A percentile compares a stretch with the other conserved stretches of the same genome.
These are phyloP conservation scores for Mobula hypostoma DNA, from an alignment of 2,113 vertebrate genomes.

Conservation along the genomic window DNA sequence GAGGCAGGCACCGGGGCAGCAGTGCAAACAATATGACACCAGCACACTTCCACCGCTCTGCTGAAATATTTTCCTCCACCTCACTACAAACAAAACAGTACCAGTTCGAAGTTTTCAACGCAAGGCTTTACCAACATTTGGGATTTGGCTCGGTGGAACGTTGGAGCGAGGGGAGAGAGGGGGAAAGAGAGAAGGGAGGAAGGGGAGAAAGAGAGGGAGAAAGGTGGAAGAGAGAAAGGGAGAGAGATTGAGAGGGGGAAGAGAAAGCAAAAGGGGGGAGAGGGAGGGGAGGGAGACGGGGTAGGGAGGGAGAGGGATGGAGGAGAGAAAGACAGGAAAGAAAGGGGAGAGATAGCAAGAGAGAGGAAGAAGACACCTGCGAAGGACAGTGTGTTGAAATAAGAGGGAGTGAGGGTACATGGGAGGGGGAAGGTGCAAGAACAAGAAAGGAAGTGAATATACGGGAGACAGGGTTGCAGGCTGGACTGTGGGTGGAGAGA, in stretches of 20 bases:
- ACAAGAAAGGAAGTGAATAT: background rate
- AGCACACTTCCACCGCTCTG: background rate
- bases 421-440: slow-evolving; percentile 25
- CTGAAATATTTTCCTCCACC: slow-evolving; percentile 10
- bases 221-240: background rate
- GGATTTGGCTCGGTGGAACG: background rate
- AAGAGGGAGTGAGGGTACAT: background rate
- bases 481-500: too few relatives aligned
- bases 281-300: background rate
- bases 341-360: background rate
- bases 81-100: slow-evolving; percentile 7
- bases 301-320: too few relatives aligned
- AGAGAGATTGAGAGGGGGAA: background rate
- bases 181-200: too few relatives aligned
- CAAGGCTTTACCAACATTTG: background rate
- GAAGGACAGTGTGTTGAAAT: too few relatives aligned
- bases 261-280: too few relatives aligned
- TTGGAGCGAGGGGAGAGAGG: too few relatives aligned
- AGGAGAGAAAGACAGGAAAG: too few relatives aligned
- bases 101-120: background rate
- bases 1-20: background rate
- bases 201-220: background rate
- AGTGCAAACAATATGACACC: background rate
- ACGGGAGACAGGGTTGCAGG: too few relatives aligned
- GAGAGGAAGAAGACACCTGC: too few relatives aligned